Conservation (phyloP, 2,113 vertebrate genomes). For the Mirza zaza region DNA sequence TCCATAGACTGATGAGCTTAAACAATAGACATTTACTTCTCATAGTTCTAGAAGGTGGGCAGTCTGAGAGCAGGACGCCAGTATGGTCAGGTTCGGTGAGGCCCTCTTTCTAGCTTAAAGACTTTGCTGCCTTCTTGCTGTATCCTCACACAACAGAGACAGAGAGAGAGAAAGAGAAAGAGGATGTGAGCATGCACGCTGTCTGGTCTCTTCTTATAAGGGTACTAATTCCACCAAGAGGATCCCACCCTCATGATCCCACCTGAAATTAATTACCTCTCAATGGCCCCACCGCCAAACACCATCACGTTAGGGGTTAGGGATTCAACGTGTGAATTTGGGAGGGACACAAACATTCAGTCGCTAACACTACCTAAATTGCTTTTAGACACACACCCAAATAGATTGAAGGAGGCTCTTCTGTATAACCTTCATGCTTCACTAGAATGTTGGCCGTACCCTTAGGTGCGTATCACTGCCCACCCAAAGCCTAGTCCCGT, state of each 20-base stretch:
- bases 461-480: neutral
- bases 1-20: neutral
- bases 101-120: neutral
- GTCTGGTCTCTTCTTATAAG: neutral
- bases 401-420: neutral
- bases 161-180: neutral
- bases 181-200: too few species aligned
- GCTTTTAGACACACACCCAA: neutral
- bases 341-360: neutral
- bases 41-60: too few species aligned
- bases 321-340: neutral
- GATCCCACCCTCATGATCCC: neutral
- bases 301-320: neutral
- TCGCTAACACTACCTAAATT: neutral
- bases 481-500: neutral
- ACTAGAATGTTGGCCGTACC: neutral
- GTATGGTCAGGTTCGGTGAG: too few species aligned
- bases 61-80: too few species aligned
- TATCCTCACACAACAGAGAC: neutral
- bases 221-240: neutral
- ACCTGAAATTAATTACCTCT: neutral
- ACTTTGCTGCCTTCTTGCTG: neutral
- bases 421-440: neutral
- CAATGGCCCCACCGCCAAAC: neutral
- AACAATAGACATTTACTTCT: neutral